Base-by-base conservation (phyloP, 2,888 invertebrate genomes). In the Omphaloscelis lunosa region DNA sequence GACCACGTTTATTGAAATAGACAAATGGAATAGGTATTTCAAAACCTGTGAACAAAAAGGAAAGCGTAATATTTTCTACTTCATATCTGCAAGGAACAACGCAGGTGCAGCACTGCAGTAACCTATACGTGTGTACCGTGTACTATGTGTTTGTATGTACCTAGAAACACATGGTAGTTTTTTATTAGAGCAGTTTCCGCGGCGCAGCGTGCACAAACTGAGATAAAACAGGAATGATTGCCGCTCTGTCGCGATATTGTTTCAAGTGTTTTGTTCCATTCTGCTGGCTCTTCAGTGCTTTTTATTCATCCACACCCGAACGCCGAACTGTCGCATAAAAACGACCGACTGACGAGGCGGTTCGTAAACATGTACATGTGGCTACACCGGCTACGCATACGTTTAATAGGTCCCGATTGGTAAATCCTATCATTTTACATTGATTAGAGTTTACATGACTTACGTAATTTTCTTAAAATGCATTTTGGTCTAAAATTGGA, bases 221-320 rank as follows among this genome's bases (percentile, higher is more conserved):
- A 94, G 96, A 96, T 96, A 96, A 96, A 96, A 95, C 94, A 94
- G 94, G 93, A 96, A 95, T 95, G 95, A 96, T 96, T 95, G 96
- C 95, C 95, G 94, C 95, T 93, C 94, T 94, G 93, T 94, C 94
- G 93, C 93, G 95, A 95, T 95, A 95, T 95, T 95, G 94, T 96
- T 96, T 94, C 94, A 94, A 95, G 95, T 94, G 94, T 95, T 96
- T 94, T 95, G 94, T 95, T 93, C 93, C 93, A 94, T 93, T 94
- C 93, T 90, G 90, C 90, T 91, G 89, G 90, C 92, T 93, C 91
- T 92, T 90, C 89, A 87, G 86, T 89, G 92, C 90, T 94, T 94
- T 94, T 94, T 94, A 93, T 93, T 93, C 93, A 91, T 93, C 92
- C 89, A 92, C 92, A 92, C 91, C 91, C 91, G 89, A 93, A 93